Base-by-base conservation (phyloP, 2,113 vertebrate genomes). In the Vombatus ursinus region DNA sequence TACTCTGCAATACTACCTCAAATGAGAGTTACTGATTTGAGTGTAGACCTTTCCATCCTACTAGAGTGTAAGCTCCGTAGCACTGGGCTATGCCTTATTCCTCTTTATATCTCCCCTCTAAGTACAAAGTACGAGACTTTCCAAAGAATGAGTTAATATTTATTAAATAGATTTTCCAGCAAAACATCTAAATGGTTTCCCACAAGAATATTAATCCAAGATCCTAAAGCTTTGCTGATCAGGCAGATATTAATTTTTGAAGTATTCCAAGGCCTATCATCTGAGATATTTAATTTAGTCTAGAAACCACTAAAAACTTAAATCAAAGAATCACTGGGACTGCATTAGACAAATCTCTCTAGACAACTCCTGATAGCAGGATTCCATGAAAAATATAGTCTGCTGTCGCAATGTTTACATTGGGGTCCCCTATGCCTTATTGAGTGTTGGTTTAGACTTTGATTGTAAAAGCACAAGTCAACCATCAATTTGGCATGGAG, bases 391-490 rank as follows among this genome's bases (percentile, higher is more conserved):
- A 95, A 95, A 54, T 48, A 16, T 93, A 37, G 31, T 50, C 53
- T 61, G 51, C 25, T 68, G 52, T 53, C 90, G 14, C 44, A 37
- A 22, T 77, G 4, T 77, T 77, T 77, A 19, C 31, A 23, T 2
- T 2, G 16, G 16, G 14, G 19, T 8, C 19, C 68, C 44, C 19
- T n/a, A 44, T 22, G 5, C 14, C 37, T 31, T 68, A 68, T 4
- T 84, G 52, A 95, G 44, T 26, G 57, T 68, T 95, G 52, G 77
- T 95, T 51, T 91, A 22, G 54, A 92, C 49, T 44, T 97, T 91
- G 92, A 61, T 92, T 94, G 49, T 94, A 52, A 95, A 93, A 93
- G 50, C 91, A 94, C 28, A 95, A 94, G 50, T 61, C 61, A 95
- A 94, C 14, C 77, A 61, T 52, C 93, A 91, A 50, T 93, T 94